Conservation (phyloP, 2,888 invertebrate genomes). For the Cybosia mesomella region DNA sequence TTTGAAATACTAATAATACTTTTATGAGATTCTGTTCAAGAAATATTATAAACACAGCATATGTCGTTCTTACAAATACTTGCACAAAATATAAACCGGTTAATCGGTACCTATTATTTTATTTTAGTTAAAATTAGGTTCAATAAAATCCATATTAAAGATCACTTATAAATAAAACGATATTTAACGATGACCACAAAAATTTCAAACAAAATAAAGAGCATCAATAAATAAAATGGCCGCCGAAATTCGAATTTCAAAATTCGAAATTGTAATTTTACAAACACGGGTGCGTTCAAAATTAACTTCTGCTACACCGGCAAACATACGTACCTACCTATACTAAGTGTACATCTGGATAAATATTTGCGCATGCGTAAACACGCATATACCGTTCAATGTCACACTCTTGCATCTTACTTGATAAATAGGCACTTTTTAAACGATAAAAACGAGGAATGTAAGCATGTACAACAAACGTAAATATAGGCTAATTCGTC, state of each 20-base stretch:
- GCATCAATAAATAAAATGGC: conserved; percentile 16
- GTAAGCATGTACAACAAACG: background rate
- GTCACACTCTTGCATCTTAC: conserved; percentile 73
- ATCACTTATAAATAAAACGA: no score
- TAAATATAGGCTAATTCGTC: background rate
- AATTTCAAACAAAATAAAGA: background rate
- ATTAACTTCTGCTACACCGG: conserved; percentile 41
- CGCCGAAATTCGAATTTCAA: conserved; percentile 24
- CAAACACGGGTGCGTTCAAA: conserved; percentile 38
- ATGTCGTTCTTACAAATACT: no score
- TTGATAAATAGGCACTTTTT: conserved; percentile 47
- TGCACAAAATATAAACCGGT: background rate
- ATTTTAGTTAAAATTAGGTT: background rate
- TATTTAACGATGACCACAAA: background rate
- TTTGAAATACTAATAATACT: no score
- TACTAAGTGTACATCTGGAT: conserved; percentile 62
- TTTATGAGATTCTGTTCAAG: no score
- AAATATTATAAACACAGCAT: no score
- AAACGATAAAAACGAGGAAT: conserved; percentile 5
- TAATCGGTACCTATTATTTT: no score
- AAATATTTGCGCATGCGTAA: conserved; percentile 77
- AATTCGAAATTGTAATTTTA: conserved; percentile 40
- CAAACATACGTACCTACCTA: conserved; percentile 21
- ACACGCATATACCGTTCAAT: conserved; percentile 64
- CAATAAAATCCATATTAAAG: no score